These are phyloP conservation scores for Sminthurides bifidus DNA, from an alignment of 1,140 invertebrate genomes.

Conservation along the genomic window DNA sequence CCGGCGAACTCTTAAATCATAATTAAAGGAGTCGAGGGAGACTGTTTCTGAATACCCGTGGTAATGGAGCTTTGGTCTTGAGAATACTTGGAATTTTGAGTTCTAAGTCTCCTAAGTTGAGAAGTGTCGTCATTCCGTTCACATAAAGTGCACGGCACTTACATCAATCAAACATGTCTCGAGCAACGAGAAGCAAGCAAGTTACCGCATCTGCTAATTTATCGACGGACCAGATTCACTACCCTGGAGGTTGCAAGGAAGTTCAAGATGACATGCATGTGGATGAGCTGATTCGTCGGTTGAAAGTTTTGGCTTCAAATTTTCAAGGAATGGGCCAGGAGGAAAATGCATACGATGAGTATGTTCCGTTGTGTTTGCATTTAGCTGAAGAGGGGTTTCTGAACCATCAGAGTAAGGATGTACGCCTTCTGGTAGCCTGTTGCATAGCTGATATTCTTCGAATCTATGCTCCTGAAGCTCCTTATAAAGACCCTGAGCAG, in stretches of 20 bases:
- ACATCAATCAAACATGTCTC: neutral
- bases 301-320: constrained; percentile 86
- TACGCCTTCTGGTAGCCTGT: constrained; percentile 86
- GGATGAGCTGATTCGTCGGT: constrained; percentile 83
- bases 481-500: constrained; percentile 88
- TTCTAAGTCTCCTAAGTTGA: neutral
- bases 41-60: too few relatives aligned
- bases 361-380: constrained; percentile 83
- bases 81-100: too few relatives aligned
- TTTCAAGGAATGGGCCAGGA: constrained; percentile 94
- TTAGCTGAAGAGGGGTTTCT: constrained; percentile 86
- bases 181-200: neutral
- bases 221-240: constrained; percentile 48
- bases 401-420: constrained; percentile 79
- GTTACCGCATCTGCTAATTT: neutral
- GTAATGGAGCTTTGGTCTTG: too few relatives aligned
- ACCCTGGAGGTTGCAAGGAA: constrained; percentile 72
- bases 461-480: constrained; percentile 97
- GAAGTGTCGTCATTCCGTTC: neutral
- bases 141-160: too few relatives aligned
- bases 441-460: constrained; percentile 93
- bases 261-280: constrained; percentile 83
- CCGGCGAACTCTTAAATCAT: too few relatives aligned
- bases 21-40: too few relatives aligned
- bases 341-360: constrained; percentile 86